Base-by-base conservation (phyloP, 2,113 vertebrate genomes). In the Carettochelys insculpta region DNA sequence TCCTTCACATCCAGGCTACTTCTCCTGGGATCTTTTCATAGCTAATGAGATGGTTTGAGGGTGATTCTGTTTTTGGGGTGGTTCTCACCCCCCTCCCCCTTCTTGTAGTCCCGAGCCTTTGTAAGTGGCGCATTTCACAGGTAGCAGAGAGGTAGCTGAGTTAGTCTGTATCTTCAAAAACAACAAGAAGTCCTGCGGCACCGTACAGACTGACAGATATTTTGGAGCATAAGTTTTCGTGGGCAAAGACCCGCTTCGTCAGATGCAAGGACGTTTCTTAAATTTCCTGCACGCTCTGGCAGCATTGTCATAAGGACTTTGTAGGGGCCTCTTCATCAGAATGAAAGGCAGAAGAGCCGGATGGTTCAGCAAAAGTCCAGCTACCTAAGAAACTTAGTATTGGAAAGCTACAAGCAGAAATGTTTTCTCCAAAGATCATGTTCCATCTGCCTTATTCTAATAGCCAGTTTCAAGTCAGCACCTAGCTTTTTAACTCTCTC, bases 261-360 rank as follows among this genome's bases (percentile, higher is more conserved):
- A n/a, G n/a, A n/a, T n/a, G n/a, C n/a, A n/a, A n/a, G 19, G n/a
- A 14, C 0, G 1, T 19, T 56, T 93, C 77, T 95, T 93, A 56
- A 25, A 5, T 92, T 80, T 90, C 81, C 92, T 85, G 45, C 65
- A 68, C 45, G 43, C 5, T 29, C 50, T 51, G 79, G 82, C 19
- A 82, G 77, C 71, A 86, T 90, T 95, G 94, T 95, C 90, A 93
- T 95, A 38, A n/a, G 89, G 56, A 51, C 73, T 91, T 94, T 94
- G 79, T 95, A 86, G 91, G 94, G 94, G 88, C 81, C 68, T 88
- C 95, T 95, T 96, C 93, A 92, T 96, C 95, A 96, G 93, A 94
- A 94, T 86, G 83, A 96, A 95, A 93, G 88, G 82, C 83, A 96
- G 96, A 96, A 93, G 92, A 95, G 90, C 93, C 92, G 95, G 93